phyloP scores from a whole-genome alignment of 2,888 invertebrate species.

The Desoria tigrina region DNA sequence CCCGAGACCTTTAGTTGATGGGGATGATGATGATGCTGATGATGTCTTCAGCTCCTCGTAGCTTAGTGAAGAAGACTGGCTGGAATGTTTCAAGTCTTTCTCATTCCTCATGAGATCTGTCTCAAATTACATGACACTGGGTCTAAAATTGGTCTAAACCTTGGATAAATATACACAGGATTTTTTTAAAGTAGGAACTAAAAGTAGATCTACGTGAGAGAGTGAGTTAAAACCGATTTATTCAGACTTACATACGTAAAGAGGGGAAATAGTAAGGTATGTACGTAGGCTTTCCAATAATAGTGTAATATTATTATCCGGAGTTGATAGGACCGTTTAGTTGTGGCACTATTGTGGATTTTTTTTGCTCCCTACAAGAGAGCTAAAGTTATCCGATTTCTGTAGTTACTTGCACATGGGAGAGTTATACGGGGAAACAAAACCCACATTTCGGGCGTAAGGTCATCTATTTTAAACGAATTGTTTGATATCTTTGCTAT shows the following conservation, averaged over 20 bases:
- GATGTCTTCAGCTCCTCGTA: too few relatives aligned
- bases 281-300: slow-evolving; percentile 4
- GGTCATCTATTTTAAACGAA: slow-evolving; percentile 12
- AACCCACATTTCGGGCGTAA: not conserved
- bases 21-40: too few relatives aligned
- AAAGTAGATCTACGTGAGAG: slow-evolving; percentile 6
- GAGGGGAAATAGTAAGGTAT: not conserved
- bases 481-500: slow-evolving; percentile 2
- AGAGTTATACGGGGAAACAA: not conserved
- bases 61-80: too few relatives aligned
- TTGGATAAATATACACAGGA: slow-evolving; percentile 13
- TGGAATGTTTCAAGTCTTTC: slow-evolving; percentile 3
- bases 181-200: slow-evolving; percentile 1
- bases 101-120: slow-evolving; percentile 10
- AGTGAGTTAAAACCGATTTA: too few relatives aligned
- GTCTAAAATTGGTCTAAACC: slow-evolving; percentile 12
- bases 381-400: too few relatives aligned
- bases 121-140: slow-evolving; percentile 15
- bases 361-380: too few relatives aligned
- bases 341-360: not conserved
- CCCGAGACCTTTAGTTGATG: too few relatives aligned
- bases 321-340: too few relatives aligned
- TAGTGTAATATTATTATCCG: not conserved
- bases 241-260: too few relatives aligned
- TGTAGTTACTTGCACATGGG: too few relatives aligned